Base-by-base conservation (phyloP, 1,140 invertebrate species). In the Papilio polyxenes region DNA sequence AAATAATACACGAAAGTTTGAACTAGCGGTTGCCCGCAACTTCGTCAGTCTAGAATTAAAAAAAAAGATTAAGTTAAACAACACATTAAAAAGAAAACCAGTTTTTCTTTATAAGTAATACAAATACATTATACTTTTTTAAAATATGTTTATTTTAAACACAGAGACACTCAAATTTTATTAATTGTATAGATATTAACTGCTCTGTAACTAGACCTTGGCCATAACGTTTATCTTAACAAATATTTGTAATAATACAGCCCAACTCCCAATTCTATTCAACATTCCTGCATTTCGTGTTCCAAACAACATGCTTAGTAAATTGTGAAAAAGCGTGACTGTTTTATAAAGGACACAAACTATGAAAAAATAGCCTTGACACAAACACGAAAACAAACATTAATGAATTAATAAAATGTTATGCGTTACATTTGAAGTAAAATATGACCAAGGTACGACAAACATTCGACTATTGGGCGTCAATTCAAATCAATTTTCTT, bases 361-460 rank as follows among this genome's bases (percentile, higher is more conserved):
- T 37, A 37, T 7, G 62, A 65, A 13, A 72, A 72, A 37, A 40
- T 6, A 72, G 7, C 65, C 65, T 72, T 72, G 65, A 72, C 65
- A 72, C 31, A 37, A 72, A 37, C 65, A 72, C 4, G 65, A 72
- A 72, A 72, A 72, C 65, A 72, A 72, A 72, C 31, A 37, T 72
- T 72, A 72, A 72, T 72, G 65, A 40, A 72, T 72, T 72, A 72
- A 72, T 37, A 72, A 72, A 72, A 37, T 37, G 31, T 72, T 72
- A 37, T 40, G 11, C 65, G 65, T 72, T 20, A 62, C 65, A 72
- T 37, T 72, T 72, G 6, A 6, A 72, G 11, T 15, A 2, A 37
- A 69, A 69, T 69, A 69, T 1, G 20, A 10, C n/a, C 20, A 65
- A 65, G 2, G 20, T 65, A 23, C n/a, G 8, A 23, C 9, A 23